Base-by-base conservation (phyloP, 2,888 invertebrate species). In the Psylliodes chrysocephalus region DNA sequence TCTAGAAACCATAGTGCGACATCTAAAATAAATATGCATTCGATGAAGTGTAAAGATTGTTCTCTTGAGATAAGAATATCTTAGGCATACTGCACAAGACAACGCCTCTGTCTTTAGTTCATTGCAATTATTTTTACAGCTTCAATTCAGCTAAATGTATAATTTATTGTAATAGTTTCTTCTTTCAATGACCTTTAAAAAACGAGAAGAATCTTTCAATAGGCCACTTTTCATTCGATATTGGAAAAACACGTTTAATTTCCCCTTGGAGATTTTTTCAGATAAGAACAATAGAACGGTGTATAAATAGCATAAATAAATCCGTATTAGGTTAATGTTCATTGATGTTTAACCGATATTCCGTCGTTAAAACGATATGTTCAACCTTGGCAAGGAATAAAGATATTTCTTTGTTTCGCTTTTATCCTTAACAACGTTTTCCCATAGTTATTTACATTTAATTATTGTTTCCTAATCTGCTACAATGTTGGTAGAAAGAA, bases 401-500 rank as follows among this genome's bases (percentile, higher is more conserved):
- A 33, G 12, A 54, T 25, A 60, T 54, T 60, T 46, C 60, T 64
- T 64, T 64, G 60, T 60, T 64, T 30, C 42, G 30, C 33, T 33
- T 55, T 40, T 51, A 64, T 55, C 55, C 55, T 60, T 54, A 19
- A 15, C 38, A 28, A 49, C 51, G n/a, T 40, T 54, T 64, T 64
- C 64, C 46, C 60, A 64, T 56, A 42, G 46, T 60, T 64, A 57
- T 52, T 51, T 56, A 18, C 6, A 57, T 57, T 56, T 42, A 62
- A 55, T 47, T 30, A 17, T 38, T 15, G 51, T 56, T 55, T 63
- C 52, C 57, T 52, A 28, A 51, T 46, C 46, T 22, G 38, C 25
- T 17, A 17, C 17, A 44, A 8, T 8, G 33, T n/a, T n/a, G 33
- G 33, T 6, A 33, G 12, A n/a, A 33, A 33, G 3, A 22, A 22